Evolutionary conservation across 2,113 vertebrate genomes (phyloP), one percentile per base, ranked within the genome.

Genomic region (Cyanoderma ruficeps): DNA sequence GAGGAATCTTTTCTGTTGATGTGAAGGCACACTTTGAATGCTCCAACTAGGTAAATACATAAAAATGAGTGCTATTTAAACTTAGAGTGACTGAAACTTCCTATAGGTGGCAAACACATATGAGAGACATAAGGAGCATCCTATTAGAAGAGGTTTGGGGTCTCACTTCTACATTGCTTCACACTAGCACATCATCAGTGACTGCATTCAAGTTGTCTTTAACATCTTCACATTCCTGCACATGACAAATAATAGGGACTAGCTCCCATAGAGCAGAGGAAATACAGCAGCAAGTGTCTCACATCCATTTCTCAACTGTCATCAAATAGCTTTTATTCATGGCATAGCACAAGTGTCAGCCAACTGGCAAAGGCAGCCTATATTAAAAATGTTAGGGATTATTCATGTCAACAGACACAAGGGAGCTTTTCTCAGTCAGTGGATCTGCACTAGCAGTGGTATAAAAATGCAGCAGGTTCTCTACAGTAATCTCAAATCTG

Each of bases 341-440:
- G 79, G 93, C 95, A 95, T 97, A 96, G 91, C 90, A 79, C 91
- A 95, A 96, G 95, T 91, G 95, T 96, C 95, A 96, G 96, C 94
- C 95, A 97, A 90, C 95, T 96, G 95, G 94, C 95, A 94, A 65
- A 90, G 87, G 76, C 93, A 90, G 82, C 82, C 92, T 70, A 7
- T 86, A 95, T 93, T 93, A 96, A 91, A 97, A 96, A 95, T 59
- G 75, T 22, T 94, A 71, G 91, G 85, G 91, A 94, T 96, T 96
- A 97, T 91, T 95, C 91, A 93, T 96, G 95, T 96, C 95, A 96
- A 95, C 94, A 93, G 96, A 87, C 94, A 94, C 96, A 92, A 55
- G 83, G 49, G 76, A 95, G 89, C 93, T 93, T 83, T 85, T 76
- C 82, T 90, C 75, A 72, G 87, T 41, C 85, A 33, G 71, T 77